Evolutionary conservation across 1,140 invertebrate genomes (phyloP).

Genomic region (Drosophila azteca): DNA sequence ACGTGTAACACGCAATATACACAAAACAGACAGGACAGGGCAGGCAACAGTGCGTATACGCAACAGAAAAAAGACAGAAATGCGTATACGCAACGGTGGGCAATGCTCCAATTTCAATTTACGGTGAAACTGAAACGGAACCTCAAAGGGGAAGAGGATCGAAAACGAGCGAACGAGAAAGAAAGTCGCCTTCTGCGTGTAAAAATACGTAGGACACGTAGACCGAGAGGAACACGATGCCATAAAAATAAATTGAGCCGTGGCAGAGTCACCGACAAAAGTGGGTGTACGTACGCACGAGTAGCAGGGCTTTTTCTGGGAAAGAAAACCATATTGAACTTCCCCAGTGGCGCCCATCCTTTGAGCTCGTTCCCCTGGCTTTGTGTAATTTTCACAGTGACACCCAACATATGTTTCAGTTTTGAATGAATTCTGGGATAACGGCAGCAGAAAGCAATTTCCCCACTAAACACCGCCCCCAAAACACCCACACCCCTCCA

Average conservation of each 20-base stretch:
- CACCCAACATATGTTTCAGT: slow-evolving; percentile 74
- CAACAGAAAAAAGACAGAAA: slow-evolving; percentile 18
- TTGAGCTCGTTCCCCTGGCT: slow-evolving; percentile 5
- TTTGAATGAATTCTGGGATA: slow-evolving; percentile 72
- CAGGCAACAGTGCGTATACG: no score
- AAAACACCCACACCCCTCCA: no score
- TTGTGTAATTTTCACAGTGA: slow-evolving; percentile 66
- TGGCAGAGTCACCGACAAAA: slow-evolving; percentile 29
- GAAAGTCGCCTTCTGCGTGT: no score
- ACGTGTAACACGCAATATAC: neutral
- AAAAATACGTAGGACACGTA: slow-evolving; percentile 44
- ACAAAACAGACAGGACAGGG: no score
- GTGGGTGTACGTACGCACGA: slow-evolving; percentile 35
- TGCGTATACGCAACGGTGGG: slow-evolving; percentile 50
- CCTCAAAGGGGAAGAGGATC: slow-evolving; percentile 40
- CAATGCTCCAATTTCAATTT: slow-evolving; percentile 51
- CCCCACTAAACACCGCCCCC: slow-evolving; percentile 53
- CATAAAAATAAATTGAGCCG: slow-evolving; percentile 75
- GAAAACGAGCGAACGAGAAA: neutral
- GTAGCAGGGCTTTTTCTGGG: slow-evolving; percentile 14
- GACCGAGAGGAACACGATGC: slow-evolving; percentile 60
- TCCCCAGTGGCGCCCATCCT: neutral
- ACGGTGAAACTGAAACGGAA: slow-evolving; percentile 46
- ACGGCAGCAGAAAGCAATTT: slow-evolving; percentile 62
- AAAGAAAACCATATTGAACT: slow-evolving; percentile 22